Conservation (phyloP, 2,113 vertebrate species). For the Carlito syrichta region DNA sequence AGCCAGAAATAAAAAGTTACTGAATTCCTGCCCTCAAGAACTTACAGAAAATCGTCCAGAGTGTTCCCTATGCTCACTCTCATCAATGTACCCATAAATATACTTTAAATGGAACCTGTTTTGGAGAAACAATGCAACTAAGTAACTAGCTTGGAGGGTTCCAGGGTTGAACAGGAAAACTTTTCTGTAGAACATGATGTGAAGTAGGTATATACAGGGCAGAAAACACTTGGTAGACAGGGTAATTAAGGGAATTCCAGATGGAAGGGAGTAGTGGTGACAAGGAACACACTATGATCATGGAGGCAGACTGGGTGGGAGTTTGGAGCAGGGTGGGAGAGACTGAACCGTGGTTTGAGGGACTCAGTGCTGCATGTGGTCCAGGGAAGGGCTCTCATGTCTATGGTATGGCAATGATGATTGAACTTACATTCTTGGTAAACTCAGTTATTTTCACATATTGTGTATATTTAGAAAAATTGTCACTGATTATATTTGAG, state of each 20-base stretch:
- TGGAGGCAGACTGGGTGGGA: neutral
- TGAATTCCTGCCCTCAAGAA: neutral
- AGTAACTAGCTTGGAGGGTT: neutral
- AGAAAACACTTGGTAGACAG: neutral
- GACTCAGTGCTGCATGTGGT: neutral
- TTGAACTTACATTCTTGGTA: neutral
- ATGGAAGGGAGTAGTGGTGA: neutral
- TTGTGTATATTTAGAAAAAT: neutral
- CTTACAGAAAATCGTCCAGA: neutral
- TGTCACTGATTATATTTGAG: neutral
- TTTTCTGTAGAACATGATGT: neutral
- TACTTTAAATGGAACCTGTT: neutral
- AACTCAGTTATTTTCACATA: neutral
- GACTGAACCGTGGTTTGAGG: neutral
- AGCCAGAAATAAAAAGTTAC: neutral
- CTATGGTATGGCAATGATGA: neutral
- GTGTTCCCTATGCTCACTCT: neutral
- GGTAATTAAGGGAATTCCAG: neutral
- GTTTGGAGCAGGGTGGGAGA: neutral
- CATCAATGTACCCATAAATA: neutral
- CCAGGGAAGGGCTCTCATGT: too few relatives aligned
- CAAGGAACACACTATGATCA: neutral
- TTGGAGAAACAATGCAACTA: neutral
- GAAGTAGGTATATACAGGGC: neutral
- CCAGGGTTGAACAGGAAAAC: neutral